Evolutionary conservation across 2,797 vertebrate genomes (phyloP), one percentile per base, ranked within the genome.

Genomic region (Dendrocincla fuliginosa): DNA sequence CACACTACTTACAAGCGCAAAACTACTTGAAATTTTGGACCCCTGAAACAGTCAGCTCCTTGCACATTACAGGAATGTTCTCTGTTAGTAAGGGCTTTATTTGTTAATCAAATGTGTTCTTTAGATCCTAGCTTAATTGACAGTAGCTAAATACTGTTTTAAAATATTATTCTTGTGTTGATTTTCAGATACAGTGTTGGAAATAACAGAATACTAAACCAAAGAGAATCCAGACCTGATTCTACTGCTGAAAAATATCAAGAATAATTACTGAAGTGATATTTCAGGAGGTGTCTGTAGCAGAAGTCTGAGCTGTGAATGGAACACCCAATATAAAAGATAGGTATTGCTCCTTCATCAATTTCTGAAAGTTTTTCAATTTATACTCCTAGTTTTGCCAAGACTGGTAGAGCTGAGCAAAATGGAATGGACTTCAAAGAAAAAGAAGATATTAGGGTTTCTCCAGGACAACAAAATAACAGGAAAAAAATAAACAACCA

Each of bases 401-500:
- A 76, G 44, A 47, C 13, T 5, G 2, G 39, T 13, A 86, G 69
- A 77, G 41, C 32, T 65, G 20, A 53, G 41, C 30, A 77, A 87
- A 28, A 46, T 60, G 20, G 16, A 7, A 28, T n/a, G 19, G 16
- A 61, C 24, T 65, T 65, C 22, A 37, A 7, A 1, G 35, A 53
- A 79, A 78, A 67, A 12, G 13, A 46, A 49, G 20, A 78, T 22
- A 10, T 8, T 35, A 16, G 1, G 1, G 0, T 13, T 81, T 71
- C 63, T 73, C 32, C 18, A n/a, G 46, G n/a, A 55, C 30, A 49
- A 23, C 9, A 39, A 37, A 41, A 22, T 5, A 71, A 35, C 25
- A 65, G 20, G 6, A 2, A 22, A 49, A 49, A 49, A 47, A 49
- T 27, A 46, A 20, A 65, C 4, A 0, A 4, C 15, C 15, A 53